A percentile compares a stretch with the other conserved stretches of the same genome.
Evolutionary conservation across 2,888 invertebrate genomes (phyloP).

Genomic region (Leptura quadrifasciata): DNA sequence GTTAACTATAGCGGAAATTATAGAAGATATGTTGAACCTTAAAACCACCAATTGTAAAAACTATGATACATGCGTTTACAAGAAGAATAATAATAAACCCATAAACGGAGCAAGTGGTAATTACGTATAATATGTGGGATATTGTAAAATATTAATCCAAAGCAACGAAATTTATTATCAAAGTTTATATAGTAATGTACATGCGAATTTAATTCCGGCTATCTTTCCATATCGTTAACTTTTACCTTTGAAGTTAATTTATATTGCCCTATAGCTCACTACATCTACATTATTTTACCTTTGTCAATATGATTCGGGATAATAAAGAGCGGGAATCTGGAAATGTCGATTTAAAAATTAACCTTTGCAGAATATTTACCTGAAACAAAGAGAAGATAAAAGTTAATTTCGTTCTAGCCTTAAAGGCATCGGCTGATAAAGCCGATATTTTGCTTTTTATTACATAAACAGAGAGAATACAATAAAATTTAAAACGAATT

Average conservation of each 20-base stretch:
- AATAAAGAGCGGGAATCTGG: neutral
- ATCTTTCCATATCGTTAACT: constrained; percentile 39
- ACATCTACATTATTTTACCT: constrained; percentile 22
- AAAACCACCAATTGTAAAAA: no score
- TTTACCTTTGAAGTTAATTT: constrained; percentile 31
- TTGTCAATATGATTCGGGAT: constrained; percentile 8
- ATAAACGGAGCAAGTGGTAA: neutral
- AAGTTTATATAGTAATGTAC: constrained; percentile 34
- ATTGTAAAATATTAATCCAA: constrained; percentile 25
- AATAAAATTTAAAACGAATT: no score
- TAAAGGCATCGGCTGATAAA: neutral
- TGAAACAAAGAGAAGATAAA: constrained; percentile 22
- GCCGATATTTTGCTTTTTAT: neutral
- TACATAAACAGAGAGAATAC: neutral
- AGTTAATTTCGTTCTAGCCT: neutral
- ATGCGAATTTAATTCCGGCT: constrained; percentile 23
- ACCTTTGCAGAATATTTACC: constrained; percentile 15
- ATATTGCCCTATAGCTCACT: constrained; percentile 23
- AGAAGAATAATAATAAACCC: neutral
- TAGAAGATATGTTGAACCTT: no score
- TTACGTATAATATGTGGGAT: neutral
- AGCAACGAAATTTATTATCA: constrained; percentile 24
- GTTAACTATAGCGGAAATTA: no score
- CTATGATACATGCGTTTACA: no score
- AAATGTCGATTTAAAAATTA: constrained; percentile 29